Base-by-base conservation (phyloP, 2,797 vertebrate species). In the Bufotes viridis region DNA sequence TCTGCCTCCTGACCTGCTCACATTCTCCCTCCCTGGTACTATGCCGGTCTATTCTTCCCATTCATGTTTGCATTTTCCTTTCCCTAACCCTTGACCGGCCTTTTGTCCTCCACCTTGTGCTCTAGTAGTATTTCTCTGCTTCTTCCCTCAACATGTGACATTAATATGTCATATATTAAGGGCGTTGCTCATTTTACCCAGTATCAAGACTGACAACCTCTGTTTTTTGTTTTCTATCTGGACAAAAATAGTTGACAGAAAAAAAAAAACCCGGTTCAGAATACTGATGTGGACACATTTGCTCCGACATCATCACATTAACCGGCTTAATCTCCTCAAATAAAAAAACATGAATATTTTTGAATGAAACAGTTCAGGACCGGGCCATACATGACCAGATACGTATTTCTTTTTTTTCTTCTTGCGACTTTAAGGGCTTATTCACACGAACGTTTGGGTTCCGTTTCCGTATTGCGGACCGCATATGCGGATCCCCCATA, bases 111-210 rank as follows among this genome's bases (percentile, higher is more conserved):
- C 75, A 78, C 75, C 51, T 53, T 78, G 75, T 53, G 49, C 75
- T 55, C 75, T n/a, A 55, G 49, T 53, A 78, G 75, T 75, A 17
- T 20, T 20, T 0, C 42, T 49, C 72, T 22, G 72, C 74, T 76
- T 76, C 74, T 55, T 14, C 12, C 15, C 49, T 55, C 20, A 55
- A 24, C 49, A 7, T 22, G 18, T 55, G 49, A 78, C 49, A 78
- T 78, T 78, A 53, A 78, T 76, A 76, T 76, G 74, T 76, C 49
- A 76, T 53, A 53, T 76, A 76, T 76, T 76, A 76, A 51, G 74
- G 49, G 49, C n/a, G 74, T 5, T 14, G 42, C 17, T 51, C 22
- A 53, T 75, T 76, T 76, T 76, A n/a, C 49, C 74, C n/a, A 53
- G 42, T 20, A 76, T 76, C 74, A n/a, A 11, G 2, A 34, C 6